Conservation (phyloP, 2,888 invertebrate species). For the Zygogramma bicolorata region DNA sequence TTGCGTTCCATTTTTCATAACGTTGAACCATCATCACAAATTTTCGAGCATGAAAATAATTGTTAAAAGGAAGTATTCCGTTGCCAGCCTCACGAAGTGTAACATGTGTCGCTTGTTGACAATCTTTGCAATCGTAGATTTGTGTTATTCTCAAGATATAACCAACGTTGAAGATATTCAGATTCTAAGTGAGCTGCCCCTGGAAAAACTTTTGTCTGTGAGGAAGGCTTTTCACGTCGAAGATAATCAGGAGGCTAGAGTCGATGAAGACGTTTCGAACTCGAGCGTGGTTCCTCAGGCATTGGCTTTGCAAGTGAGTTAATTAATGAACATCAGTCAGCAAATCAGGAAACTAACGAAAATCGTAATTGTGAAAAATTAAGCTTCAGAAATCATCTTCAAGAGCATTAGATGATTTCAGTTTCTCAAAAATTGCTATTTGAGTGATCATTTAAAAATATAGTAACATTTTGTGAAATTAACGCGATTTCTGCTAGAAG, state of each 20-base stretch:
- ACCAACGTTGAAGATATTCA: constrained; percentile 62
- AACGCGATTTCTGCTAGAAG: too few species aligned
- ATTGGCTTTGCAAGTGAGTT: constrained; percentile 53
- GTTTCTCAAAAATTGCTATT: too few species aligned
- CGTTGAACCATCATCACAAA: background rate
- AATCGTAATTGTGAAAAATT: too few species aligned
- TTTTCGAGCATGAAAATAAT: background rate
- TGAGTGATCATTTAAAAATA: too few species aligned
- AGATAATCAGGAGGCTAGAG: constrained; percentile 25
- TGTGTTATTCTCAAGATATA: constrained; percentile 53
- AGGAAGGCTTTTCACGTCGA: constrained; percentile 65
- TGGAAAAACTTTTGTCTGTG: constrained; percentile 77
- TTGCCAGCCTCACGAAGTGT: background rate
- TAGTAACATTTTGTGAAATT: too few species aligned
- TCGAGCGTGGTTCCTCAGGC: constrained; percentile 53
- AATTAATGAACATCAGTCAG: too few species aligned
- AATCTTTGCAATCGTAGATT: background rate
- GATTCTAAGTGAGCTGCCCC: constrained; percentile 76
- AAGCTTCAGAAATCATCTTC: too few species aligned
- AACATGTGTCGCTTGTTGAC: constrained; percentile 17
- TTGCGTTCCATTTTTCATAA: too few species aligned
- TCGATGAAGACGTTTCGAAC: constrained; percentile 15
- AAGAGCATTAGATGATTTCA: too few species aligned
- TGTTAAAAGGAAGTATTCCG: constrained; percentile 8
- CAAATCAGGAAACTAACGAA: too few species aligned